Evolutionary conservation across 2,888 invertebrate genomes (phyloP).

Genomic region (Panorpa germanica): DNA sequence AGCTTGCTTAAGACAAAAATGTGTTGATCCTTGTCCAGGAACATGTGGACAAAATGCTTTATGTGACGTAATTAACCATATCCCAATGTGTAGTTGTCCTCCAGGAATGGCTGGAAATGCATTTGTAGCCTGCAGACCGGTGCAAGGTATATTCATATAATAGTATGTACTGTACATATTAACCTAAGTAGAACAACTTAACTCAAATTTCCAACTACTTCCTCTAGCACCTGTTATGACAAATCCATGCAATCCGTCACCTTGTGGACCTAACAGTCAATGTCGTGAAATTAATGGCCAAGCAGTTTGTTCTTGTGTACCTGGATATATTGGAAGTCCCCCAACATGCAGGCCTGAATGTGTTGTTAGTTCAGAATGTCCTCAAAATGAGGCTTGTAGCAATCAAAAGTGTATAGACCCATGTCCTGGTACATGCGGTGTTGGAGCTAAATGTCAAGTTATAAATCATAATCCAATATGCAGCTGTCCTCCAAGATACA

Average conservation of each 20-base stretch:
- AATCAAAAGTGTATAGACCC: conserved; percentile 56
- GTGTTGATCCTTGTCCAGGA: conserved; percentile 52
- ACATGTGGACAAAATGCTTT: conserved; percentile 45
- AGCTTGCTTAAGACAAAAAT: conserved; percentile 56
- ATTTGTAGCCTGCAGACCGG: conserved; percentile 36
- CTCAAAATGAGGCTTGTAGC: conserved; percentile 46
- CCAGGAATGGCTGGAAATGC: conserved; percentile 47
- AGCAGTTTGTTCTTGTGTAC: conserved; percentile 43
- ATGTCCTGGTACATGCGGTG: conserved; percentile 54
- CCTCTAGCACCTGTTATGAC: conserved; percentile 26
- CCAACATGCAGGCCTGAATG: conserved; percentile 58
- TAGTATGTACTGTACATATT: too few relatives aligned
- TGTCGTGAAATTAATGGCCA: conserved; percentile 43
- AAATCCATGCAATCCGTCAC: conserved; percentile 48
- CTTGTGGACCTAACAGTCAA: conserved; percentile 51
- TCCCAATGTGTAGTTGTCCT: conserved; percentile 52
- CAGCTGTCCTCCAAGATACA: conserved; percentile 39
- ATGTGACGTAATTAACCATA: conserved; percentile 54
- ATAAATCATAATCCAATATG: conserved; percentile 57
- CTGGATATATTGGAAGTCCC: conserved; percentile 44
- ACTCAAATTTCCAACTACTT: conserved; percentile 7
- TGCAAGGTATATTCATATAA: conserved; percentile 43
- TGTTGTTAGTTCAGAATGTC: conserved; percentile 48
- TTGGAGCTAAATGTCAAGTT: conserved; percentile 48
- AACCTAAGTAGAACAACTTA: conserved; percentile 26